Conservation (phyloP, 1,140 invertebrate species). For the Belonocnema kinseyi region DNA sequence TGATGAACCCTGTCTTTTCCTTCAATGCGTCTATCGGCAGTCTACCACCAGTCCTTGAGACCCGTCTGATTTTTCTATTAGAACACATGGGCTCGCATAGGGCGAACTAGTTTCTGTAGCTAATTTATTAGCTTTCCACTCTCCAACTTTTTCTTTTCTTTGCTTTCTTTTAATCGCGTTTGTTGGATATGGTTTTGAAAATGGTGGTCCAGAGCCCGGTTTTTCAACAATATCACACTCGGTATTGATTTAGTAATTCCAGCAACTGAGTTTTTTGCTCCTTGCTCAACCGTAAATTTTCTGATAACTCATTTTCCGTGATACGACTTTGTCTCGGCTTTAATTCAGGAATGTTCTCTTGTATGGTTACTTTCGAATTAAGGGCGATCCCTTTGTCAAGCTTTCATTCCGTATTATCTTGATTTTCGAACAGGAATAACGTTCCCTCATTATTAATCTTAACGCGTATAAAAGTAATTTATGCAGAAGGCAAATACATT, state of each 20-base stretch:
- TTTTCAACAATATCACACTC: no score
- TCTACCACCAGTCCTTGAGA: constrained; percentile 44
- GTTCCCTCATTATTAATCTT: background rate
- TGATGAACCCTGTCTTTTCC: constrained; percentile 4
- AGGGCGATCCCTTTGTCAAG: no score
- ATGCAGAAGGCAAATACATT: background rate
- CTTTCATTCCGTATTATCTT: no score
- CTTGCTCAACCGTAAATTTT: no score
- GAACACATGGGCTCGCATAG: constrained; percentile 34
- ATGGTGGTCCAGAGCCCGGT: constrained; percentile 15
- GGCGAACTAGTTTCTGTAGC: constrained; percentile 37
- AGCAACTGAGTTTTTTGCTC: constrained; percentile 4
- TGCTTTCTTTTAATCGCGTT: constrained; percentile 12
- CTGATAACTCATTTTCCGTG: background rate
- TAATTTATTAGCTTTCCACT: no score
- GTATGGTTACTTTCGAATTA: no score
- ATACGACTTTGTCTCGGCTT: background rate
- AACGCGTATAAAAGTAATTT: background rate
- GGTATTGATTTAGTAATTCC: constrained; percentile 29
- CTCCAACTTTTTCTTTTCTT: constrained; percentile 31
- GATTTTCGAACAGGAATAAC: no score
- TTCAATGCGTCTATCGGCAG: constrained; percentile 47
- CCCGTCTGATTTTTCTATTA: background rate
- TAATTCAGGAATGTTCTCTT: background rate
- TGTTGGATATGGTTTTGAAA: no score